Evolutionary conservation across 2,888 invertebrate species (phyloP), one percentile per base, ranked within the genome.

Genomic region (Scaptomyza cyrtandrae): DNA sequence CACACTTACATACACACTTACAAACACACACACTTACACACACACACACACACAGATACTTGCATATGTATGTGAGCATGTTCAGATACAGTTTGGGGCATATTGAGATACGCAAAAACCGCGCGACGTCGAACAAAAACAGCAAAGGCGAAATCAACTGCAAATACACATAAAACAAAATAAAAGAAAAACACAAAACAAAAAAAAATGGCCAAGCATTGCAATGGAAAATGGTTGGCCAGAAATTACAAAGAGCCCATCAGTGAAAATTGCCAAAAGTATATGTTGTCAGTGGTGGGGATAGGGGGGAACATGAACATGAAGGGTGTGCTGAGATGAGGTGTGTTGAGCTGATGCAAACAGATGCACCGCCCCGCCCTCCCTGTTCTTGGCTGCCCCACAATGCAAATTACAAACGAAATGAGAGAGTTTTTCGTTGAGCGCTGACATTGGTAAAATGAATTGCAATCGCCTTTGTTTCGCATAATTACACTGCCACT

Each of bases 161-260:
- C 19, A 71, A 80, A 73, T 74, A 35, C 46, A 80, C 57, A 31
- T 3, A 43, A 33, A 3, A 55, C 46, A 44, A 63, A 54, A 59
- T 60, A 61, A 63, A 60, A 83, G 70, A 79, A 79, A 71, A 75
- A 63, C 62, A 75, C 71, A 68, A 75, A 75, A n/a, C n/a, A 75
- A 69, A 73, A 56, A 79, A 75, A 84, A 85, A 85, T 75, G 87
- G 78, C 71, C 78, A 71, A 80, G 76, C 73, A 79, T 75, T 71
- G 85, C 78, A 81, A 82, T 83, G 88, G 79, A 81, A 82, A 83
- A 85, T 82, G 88, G 80, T 85, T 71, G 86, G 79, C 69, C 86
- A 78, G 76, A 83, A 83, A 78, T 88, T 85, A 83, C 82, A 83
- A 83, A 88, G 86, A 78, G 67, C 69, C 54, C 69, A 74, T 76